These are phyloP conservation scores for Tolypeutes matacus DNA, from an alignment of 2,797 vertebrate genomes.

Conservation along the genomic window DNA sequence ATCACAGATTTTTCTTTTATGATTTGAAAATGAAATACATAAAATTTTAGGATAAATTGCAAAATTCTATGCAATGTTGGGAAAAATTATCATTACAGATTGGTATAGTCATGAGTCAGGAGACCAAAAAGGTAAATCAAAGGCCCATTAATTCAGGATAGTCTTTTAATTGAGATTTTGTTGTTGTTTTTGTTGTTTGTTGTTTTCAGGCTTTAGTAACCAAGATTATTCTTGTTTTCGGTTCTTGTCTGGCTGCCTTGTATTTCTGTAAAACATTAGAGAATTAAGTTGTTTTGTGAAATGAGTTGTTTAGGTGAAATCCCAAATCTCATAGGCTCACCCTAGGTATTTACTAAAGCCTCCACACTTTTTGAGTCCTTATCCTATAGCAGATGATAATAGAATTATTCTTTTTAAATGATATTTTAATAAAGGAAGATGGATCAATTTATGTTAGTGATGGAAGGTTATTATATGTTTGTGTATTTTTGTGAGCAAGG, in stretches of 20 bases:
- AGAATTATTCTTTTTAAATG: neutral
- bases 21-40: neutral
- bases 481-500: neutral
- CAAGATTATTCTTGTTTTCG: neutral
- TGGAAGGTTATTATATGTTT: neutral
- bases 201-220: neutral
- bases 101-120: neutral
- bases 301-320: neutral
- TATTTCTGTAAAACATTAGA: slow-evolving; percentile 24
- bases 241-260: neutral
- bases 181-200: neutral
- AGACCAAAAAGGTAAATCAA: neutral
- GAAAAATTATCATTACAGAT: neutral
- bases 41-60: neutral
- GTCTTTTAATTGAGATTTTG: neutral
- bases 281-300: neutral
- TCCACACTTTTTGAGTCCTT: neutral
- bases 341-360: neutral
- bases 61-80: neutral
- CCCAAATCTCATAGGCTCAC: neutral
- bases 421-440: neutral
- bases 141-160: neutral
- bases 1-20: neutral
- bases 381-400: neutral
- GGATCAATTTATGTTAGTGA: neutral